Evolutionary conservation across 30 jellyfish, hydroid and myxozoan genomes (phyloP), one percentile per base, ranked within the genome.

Genomic region (Pelagia noctiluca): DNA sequence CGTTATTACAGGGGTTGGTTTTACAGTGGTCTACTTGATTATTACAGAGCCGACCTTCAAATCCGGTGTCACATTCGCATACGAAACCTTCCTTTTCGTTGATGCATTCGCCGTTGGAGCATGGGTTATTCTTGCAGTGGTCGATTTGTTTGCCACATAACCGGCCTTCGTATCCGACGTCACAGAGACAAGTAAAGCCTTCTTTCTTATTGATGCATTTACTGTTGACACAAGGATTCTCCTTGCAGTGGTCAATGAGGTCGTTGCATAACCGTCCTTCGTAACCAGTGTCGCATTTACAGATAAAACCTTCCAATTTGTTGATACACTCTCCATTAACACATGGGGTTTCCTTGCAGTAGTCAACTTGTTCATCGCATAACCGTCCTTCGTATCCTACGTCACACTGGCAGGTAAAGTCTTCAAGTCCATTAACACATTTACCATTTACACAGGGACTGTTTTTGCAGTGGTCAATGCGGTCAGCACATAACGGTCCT

Each of bases 261-360:
- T 34, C 35, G 4, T 22, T 35, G 42, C 84, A 71, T 5, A 28
- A 35, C 32, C 7, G 35, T 22, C 84, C 84, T 38, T 28, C 46
- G 29, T 32, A 71, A 5, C 84, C 84, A 5, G 32, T 11, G 19
- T 5, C 19, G 61, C 84, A 71, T 13, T 16, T 35, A 37, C 84
- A 71, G 35, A 16, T 71, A n/a, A 32, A 35, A 8, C 24, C 11
- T 11, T 68, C 80, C 4, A 30, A 24, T 4, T 78, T 32, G 29
- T 38, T 38, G 13, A 71, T n/a, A 38, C 84, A 71, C 24, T n/a
- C 23, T 22, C 94, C 94, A 30, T 71, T 35, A 19, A 19, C 60
- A 61, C 94, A 83, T 0, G 94, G 94, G 1, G 28, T 24, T 19
- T 63, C 53, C 47, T 25, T 49, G 60, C 94, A 83, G 35, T 83